These are phyloP conservation scores for Dryadula phaetusa DNA, from an alignment of 2,888 invertebrate genomes.

Conservation along the genomic window DNA sequence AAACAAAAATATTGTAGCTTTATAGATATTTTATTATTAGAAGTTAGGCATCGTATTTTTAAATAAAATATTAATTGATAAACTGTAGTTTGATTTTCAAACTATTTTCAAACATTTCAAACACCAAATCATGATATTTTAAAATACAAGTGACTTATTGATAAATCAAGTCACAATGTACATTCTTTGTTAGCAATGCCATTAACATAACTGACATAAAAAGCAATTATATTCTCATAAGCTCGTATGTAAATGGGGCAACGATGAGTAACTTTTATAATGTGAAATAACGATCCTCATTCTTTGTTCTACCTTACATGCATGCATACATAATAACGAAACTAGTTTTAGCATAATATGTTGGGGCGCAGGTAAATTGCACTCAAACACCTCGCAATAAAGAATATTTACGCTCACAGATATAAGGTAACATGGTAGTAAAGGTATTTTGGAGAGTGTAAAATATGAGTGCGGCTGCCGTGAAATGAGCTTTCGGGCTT, in stretches of 20 bases:
- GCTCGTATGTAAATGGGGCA: conserved; percentile 40
- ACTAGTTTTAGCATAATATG: conserved; percentile 55
- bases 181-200: conserved; percentile 15
- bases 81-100: neutral
- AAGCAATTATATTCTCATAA: conserved; percentile 43
- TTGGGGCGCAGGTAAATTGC: conserved; percentile 53
- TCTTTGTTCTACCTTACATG: conserved; percentile 57
- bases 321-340: conserved; percentile 57
- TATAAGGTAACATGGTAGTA: conserved; percentile 50
- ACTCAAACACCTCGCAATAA: conserved; percentile 55
- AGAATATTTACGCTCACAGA: conserved; percentile 56
- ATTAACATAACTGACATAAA: conserved; percentile 28
- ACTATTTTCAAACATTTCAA: neutral
- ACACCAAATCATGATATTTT: neutral
- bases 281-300: conserved; percentile 50
- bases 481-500: conserved; percentile 74
- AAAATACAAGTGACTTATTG: conserved; percentile 1
- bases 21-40: no score
- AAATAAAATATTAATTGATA: no score
- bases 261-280: conserved; percentile 50
- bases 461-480: conserved; percentile 75
- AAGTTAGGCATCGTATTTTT: no score
- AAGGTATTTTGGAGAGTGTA: conserved; percentile 70
- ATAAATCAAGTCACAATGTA: conserved; percentile 1
- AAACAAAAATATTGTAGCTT: neutral